phyloP scores from a whole-genome alignment of 2,888 invertebrate species.

The Tolmerus cingulatus region DNA sequence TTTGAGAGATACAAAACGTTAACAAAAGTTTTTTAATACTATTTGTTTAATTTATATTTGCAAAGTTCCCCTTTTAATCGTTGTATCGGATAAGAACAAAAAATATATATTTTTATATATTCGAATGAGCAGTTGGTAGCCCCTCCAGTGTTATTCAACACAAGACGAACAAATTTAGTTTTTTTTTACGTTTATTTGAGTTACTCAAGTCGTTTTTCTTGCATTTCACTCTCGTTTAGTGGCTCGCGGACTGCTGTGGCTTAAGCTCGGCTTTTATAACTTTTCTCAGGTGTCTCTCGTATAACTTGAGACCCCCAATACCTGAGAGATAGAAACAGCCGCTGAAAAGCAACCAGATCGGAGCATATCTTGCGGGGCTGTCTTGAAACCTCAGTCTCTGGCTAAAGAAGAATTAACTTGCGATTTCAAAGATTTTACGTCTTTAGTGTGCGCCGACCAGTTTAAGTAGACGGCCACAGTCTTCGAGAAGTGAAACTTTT shows the following conservation, averaged over 20 bases:
- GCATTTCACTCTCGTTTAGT: constrained; percentile 42
- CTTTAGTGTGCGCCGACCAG: constrained; percentile 65
- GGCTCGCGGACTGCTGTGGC: constrained; percentile 16
- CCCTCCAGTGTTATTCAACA: constrained; percentile 40
- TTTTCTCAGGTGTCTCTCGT: constrained; percentile 4
- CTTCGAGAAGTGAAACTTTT: constrained; percentile 43
- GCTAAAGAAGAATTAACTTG: constrained; percentile 51
- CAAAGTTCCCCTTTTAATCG: constrained; percentile 27
- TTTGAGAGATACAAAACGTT: not conserved
- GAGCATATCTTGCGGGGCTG: not conserved
- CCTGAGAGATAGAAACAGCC: not conserved
- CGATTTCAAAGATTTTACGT: constrained; percentile 57
- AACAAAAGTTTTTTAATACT: not conserved
- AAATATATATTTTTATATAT: not conserved
- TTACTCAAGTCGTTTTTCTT: constrained; percentile 20
- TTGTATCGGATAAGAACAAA: not conserved
- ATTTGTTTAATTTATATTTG: not conserved
- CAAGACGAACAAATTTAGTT: not conserved
- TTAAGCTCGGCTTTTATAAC: constrained; percentile 32
- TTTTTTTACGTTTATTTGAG: not conserved
- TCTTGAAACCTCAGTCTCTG: not conserved
- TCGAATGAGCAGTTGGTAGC: constrained; percentile 18
- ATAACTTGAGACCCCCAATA: not conserved
- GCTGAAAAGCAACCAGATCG: not conserved
- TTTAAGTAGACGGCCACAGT: constrained; percentile 64